Percentiles rank a stretch among this genome's conserved stretches.
These are phyloP conservation scores for Triplophysa rosa DNA, from an alignment of 2,113 vertebrate species.

Conservation along the genomic window DNA sequence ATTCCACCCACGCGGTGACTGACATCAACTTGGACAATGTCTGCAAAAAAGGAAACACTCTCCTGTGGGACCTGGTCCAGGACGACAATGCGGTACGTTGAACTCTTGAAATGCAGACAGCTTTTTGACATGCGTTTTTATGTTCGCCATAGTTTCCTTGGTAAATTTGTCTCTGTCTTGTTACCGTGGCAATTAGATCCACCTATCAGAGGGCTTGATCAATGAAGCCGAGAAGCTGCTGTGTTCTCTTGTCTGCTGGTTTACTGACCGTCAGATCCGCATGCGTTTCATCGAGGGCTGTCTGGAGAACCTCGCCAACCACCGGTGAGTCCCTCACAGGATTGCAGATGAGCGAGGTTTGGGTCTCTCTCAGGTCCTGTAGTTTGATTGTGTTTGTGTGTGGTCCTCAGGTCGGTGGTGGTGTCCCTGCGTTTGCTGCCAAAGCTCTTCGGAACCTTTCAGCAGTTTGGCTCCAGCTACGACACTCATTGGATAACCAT, in stretches of 20 bases:
- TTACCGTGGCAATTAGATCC: constrained; percentile 79
- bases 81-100: constrained; percentile 93
- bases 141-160: not conserved
- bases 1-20: constrained; percentile 88
- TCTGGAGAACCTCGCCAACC: constrained; percentile 96
- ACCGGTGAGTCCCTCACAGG: constrained; percentile 78
- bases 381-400: not conserved
- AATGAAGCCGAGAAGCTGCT: constrained; percentile 98
- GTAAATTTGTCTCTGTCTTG: constrained; percentile 55
- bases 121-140: not conserved
- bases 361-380: not conserved
- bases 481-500: constrained; percentile 99
- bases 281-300: constrained; percentile 99
- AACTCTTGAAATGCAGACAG: not conserved
- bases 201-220: constrained; percentile 97
- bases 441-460: constrained; percentile 97
- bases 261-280: constrained; percentile 97
- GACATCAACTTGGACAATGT: constrained; percentile 99
- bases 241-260: constrained; percentile 98
- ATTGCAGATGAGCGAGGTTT: not conserved
- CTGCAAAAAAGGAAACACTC: constrained; percentile 97
- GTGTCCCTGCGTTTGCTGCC: constrained; percentile 95
- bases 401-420: constrained; percentile 87
- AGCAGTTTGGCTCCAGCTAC: constrained; percentile 98
- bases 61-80: constrained; percentile 98